Percentiles rank a stretch among this genome's conserved stretches.
Evolutionary conservation across 2,113 vertebrate genomes (phyloP).

Genomic region (Romanogobio albipinnatus): DNA sequence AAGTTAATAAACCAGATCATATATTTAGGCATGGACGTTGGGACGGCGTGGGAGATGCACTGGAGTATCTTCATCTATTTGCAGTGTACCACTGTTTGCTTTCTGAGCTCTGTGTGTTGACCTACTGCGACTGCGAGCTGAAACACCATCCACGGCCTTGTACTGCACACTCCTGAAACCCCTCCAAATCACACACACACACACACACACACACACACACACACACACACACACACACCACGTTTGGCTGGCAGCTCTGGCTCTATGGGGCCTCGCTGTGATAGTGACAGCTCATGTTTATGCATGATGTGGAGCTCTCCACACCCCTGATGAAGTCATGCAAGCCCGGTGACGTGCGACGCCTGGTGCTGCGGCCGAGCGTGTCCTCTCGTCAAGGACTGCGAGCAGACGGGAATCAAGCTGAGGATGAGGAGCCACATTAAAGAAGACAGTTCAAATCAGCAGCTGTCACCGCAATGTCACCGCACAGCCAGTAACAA

Average conservation of each 20-base stretch:
- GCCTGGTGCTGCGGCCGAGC: neutral
- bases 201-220: conserved; percentile 24
- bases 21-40: neutral
- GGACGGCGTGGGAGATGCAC: neutral
- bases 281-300: conserved; percentile 50
- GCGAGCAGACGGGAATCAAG: neutral
- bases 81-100: neutral
- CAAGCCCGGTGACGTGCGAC: conserved; percentile 23
- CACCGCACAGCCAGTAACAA: neutral
- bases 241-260: conserved; percentile 22
- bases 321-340: conserved; percentile 11
- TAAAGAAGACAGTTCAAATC: conserved; percentile 26
- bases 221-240: neutral
- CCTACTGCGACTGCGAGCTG: conserved; percentile 1
- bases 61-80: conserved; percentile 12
- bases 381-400: conserved; percentile 26
- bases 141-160: neutral
- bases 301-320: conserved; percentile 43
- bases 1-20: neutral
- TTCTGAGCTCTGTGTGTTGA: neutral
- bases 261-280: conserved; percentile 33
- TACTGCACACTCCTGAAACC: conserved; percentile 6
- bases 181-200: conserved; percentile 11
- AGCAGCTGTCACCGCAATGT: conserved; percentile 8
- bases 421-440: neutral